Evolutionary conservation across 2,113 vertebrate genomes (phyloP), one percentile per base, ranked within the genome.

Genomic region (Myodes glareolus): DNA sequence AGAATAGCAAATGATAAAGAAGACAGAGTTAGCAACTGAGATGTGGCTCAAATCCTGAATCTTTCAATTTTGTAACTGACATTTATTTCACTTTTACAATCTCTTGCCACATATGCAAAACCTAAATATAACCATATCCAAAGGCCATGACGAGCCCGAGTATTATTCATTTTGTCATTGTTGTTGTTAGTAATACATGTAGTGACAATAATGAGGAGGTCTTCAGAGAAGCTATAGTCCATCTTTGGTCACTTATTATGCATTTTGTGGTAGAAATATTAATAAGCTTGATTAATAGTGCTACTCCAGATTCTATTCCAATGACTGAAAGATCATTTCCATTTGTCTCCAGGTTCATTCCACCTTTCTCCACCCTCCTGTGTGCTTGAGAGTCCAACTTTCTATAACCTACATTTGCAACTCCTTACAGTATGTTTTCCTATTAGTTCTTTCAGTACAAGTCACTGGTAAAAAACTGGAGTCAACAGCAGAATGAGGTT

Each of bases 231-330:
- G 33, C 76, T 91, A 12, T 16, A 73, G 27, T 87, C 50, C 58
- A 77, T 70, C 68, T 73, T n/a, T 85, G 39, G 45, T 87, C 17
- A 72, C 75, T 94, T 94, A 31, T 4, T 90, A 2, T 75, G 14
- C 36, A 45, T 93, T 89, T 92, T 68, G 29, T 68, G 61, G 89
- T 58, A 63, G 68, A 95, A 95, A 80, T 92, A 84, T 52, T 90
- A 84, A 75, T 73, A 87, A 78, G 50, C 77, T 91, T 92, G 55
- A 80, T 92, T 45, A 85, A 63, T 36, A 33, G 39, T 63, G 21
- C 11, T 95, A 31, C 12, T 31, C 29, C 31, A 81, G 14, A 80
- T 1, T 5, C 42, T 65, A 84, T 25, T 63, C 13, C 14, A 63
- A 25, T 39, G 58, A 65, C 17, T 45, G 14, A 61, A 11, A 39